Evolutionary conservation across 2,888 invertebrate species (phyloP).

Genomic region (Tiliacea aurago): DNA sequence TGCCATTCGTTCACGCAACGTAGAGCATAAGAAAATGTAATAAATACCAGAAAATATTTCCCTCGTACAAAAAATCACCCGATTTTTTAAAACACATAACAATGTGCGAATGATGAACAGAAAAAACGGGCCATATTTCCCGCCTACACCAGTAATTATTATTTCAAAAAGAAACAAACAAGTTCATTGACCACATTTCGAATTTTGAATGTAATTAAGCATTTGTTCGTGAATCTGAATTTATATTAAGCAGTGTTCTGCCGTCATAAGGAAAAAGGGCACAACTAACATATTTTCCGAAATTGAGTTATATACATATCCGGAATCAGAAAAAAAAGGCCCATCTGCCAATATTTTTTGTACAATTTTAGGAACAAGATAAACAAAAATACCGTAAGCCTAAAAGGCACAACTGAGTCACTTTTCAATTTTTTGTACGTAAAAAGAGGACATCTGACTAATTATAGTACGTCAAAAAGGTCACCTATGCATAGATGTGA

Average conservation of each 20-base stretch:
- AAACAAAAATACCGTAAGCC: too few relatives aligned
- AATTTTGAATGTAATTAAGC: conserved; percentile 43
- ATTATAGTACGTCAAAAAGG: too few relatives aligned
- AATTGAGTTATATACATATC: too few relatives aligned
- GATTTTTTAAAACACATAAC: not conserved
- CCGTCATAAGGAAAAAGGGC: too few relatives aligned
- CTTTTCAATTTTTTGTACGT: too few relatives aligned
- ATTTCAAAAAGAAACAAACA: conserved; percentile 13
- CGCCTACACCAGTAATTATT: not conserved
- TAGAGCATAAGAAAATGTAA: conserved; percentile 23
- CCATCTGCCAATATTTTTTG: too few relatives aligned
- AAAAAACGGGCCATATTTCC: not conserved
- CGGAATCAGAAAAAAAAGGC: too few relatives aligned
- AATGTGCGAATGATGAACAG: not conserved
- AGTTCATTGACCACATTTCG: conserved; percentile 49
- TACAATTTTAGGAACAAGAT: too few relatives aligned
- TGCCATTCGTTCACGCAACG: conserved; percentile 38
- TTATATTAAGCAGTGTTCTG: conserved; percentile 25
- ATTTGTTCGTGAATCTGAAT: conserved; percentile 39
- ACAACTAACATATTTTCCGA: too few relatives aligned
- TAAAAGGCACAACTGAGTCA: too few relatives aligned
- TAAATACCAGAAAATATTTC: conserved; percentile 1
- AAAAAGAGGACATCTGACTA: too few relatives aligned
- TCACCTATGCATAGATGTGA: too few relatives aligned
- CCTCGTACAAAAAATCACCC: not conserved